phyloP scores from a whole-genome alignment of 2,113 vertebrate species.

The Piaya cayana region DNA sequence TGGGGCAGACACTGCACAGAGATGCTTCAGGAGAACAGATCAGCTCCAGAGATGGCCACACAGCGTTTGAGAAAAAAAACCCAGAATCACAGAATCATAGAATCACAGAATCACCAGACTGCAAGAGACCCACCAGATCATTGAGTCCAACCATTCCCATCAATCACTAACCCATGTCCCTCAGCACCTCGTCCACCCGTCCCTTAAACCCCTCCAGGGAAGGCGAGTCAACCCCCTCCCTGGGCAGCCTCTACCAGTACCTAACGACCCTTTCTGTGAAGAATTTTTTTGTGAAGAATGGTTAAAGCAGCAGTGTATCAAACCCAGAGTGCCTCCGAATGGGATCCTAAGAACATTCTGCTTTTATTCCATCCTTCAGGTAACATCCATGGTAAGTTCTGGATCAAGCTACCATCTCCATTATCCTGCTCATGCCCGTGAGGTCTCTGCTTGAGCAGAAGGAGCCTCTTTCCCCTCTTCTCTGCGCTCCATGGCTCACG shows the following conservation, averaged over 20 bases:
- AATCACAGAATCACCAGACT: too few species aligned
- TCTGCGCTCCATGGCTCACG: background rate
- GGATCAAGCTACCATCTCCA: background rate
- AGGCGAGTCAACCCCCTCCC: too few species aligned
- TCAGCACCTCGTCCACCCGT: too few species aligned
- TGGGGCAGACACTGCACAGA: background rate
- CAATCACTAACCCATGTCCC: too few species aligned
- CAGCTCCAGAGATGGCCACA: background rate
- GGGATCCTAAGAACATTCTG: background rate
- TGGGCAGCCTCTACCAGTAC: too few species aligned
- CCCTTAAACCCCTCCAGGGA: too few species aligned
- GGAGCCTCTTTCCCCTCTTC: background rate
- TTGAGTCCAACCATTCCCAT: too few species aligned
- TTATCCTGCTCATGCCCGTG: rapidly evolving
- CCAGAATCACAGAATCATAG: too few species aligned
- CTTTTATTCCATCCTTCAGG: background rate
- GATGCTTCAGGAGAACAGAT: background rate
- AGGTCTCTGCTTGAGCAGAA: background rate
- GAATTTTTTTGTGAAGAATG: too few species aligned
- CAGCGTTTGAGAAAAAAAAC: background rate
- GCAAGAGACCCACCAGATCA: too few species aligned
- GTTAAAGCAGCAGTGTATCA: background rate
- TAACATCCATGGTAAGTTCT: background rate
- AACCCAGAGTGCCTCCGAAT: background rate
- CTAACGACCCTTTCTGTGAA: too few species aligned